Percentiles rank a stretch among this genome's conserved stretches.
Conservation (phyloP, 2,888 invertebrate species). For the Hybos culiciformis region DNA sequence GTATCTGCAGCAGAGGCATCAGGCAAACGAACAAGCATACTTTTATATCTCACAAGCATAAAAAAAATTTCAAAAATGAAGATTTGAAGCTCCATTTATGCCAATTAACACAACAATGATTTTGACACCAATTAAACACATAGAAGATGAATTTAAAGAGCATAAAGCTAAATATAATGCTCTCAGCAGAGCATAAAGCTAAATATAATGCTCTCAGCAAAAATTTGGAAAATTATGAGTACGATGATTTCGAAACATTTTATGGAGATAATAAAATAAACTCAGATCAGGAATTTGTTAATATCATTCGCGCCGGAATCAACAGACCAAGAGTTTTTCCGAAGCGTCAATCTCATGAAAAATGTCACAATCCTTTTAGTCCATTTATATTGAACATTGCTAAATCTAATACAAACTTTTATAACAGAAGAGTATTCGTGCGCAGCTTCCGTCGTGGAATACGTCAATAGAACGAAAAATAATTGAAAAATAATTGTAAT, state of each 20-base stretch:
- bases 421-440: slow-evolving; percentile 3
- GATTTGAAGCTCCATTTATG: slow-evolving; percentile 7
- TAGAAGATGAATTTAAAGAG: neutral
- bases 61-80: neutral
- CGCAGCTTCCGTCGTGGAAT: neutral
- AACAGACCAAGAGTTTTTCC: neutral
- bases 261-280: neutral
- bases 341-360: neutral
- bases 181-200: too few species aligned
- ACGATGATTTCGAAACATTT: neutral
- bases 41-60: neutral
- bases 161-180: too few species aligned
- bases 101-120: neutral
- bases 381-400: slow-evolving; percentile 2
- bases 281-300: neutral
- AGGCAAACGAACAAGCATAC: neutral
- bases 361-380: slow-evolving; percentile 5
- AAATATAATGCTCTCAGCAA: too few species aligned
- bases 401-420: slow-evolving; percentile 3
- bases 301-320: slow-evolving; percentile 2
- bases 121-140: neutral
- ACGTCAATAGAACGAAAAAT: neutral
- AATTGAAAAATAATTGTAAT: too few species aligned
- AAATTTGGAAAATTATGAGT: neutral
- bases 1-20: neutral